These are phyloP conservation scores for Rhinopithecus roxellana DNA, from an alignment of 2,113 vertebrate genomes.

Conservation along the genomic window DNA sequence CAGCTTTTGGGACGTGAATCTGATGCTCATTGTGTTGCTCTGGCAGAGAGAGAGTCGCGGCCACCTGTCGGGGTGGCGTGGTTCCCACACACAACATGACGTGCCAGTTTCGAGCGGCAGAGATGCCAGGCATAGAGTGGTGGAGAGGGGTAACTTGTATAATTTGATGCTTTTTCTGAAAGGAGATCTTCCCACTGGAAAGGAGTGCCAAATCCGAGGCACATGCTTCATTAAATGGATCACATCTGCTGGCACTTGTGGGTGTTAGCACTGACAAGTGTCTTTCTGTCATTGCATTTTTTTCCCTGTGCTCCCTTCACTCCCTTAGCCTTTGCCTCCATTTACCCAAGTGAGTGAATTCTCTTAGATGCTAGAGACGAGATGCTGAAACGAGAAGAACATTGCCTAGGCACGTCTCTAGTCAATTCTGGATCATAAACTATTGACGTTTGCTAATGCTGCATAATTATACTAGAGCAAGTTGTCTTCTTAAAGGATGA, in stretches of 20 bases:
- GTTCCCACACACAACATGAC: conserved; percentile 81
- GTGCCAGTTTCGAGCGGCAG: conserved; percentile 75
- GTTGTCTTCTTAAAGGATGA: neutral
- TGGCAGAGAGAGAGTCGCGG: conserved; percentile 67
- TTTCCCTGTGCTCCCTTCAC: neutral
- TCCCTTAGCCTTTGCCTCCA: conserved; percentile 7
- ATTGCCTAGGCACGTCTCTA: neutral
- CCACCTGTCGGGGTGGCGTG: conserved; percentile 82
- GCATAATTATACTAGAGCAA: neutral
- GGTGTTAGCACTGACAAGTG: conserved; percentile 60
- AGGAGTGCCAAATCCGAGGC: conserved; percentile 48
- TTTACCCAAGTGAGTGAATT: neutral
- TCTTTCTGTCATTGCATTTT: conserved; percentile 30
- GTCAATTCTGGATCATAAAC: neutral
- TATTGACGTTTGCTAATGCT: neutral
- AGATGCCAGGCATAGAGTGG: conserved; percentile 74
- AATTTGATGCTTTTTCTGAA: conserved; percentile 75
- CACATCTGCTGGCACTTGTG: conserved; percentile 78
- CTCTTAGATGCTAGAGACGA: neutral
- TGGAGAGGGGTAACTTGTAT: conserved; percentile 34
- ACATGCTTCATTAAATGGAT: conserved; percentile 79
- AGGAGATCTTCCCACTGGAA: conserved; percentile 75
- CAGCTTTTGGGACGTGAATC: conserved; percentile 48
- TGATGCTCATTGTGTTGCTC: conserved; percentile 66
- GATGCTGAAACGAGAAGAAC: neutral